Evolutionary conservation across 2,797 vertebrate genomes (phyloP).

Genomic region (Cossypha polioptera): DNA sequence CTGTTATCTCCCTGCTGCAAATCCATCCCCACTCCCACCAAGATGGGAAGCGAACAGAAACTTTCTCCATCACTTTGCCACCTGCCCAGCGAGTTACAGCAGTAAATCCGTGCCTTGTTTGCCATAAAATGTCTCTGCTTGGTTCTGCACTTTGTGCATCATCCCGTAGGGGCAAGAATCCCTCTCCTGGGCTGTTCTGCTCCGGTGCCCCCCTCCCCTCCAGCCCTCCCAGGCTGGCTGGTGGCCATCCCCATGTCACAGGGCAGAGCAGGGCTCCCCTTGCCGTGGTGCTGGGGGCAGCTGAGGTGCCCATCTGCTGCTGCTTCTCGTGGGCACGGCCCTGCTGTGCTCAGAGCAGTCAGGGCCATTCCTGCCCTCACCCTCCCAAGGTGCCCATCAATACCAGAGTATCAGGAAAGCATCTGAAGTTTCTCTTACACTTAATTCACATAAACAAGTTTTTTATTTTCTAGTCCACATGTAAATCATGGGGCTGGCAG

Average conservation of each 20-base stretch:
- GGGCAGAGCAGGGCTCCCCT: background rate
- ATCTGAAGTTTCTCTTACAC: background rate
- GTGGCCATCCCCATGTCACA: rapidly evolving
- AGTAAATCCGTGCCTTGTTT: rapidly evolving
- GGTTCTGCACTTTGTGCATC: rapidly evolving
- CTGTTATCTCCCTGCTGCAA: background rate
- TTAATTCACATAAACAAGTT: rapidly evolving
- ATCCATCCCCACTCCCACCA: background rate
- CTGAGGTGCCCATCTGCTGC: background rate
- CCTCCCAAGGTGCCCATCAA: background rate
- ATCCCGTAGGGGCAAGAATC: rapidly evolving
- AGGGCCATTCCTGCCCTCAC: rapidly evolving
- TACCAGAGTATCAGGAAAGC: rapidly evolving
- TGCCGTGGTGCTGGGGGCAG: background rate
- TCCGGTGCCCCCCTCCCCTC: background rate
- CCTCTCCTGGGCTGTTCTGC: background rate
- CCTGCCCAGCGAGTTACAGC: rapidly evolving
- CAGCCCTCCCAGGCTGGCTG: rapidly evolving
- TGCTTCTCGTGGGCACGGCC: background rate
- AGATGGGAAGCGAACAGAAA: rapidly evolving
- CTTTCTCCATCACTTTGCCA: background rate
- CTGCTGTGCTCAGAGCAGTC: rapidly evolving
- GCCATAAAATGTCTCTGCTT: rapidly evolving
- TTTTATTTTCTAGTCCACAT: background rate
- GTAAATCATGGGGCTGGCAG: background rate